Percentiles rank a stretch among this genome's conserved stretches.
Evolutionary conservation across 1,140 invertebrate species (phyloP).

Genomic region (Zaprionus nigranus): DNA sequence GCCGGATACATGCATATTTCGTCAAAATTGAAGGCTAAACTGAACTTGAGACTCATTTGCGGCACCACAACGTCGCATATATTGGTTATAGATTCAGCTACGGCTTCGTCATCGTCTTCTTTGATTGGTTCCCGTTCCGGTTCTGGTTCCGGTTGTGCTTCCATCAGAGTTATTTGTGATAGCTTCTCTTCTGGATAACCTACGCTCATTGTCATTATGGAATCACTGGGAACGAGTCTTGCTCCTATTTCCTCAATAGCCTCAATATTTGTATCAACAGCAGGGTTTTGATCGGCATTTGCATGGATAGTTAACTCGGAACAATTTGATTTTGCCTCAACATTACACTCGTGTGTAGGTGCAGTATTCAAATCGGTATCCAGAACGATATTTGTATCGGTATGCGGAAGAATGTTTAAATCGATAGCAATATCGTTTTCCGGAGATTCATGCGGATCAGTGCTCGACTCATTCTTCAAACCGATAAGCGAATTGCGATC

Average conservation of each 20-base stretch:
- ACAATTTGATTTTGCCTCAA: too few species aligned
- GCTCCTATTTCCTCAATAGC: too few species aligned
- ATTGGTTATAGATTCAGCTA: neutral
- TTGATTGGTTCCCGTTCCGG: too few species aligned
- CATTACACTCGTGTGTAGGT: too few species aligned
- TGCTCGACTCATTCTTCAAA: neutral
- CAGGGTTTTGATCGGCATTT: too few species aligned
- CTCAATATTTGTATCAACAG: too few species aligned
- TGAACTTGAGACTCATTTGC: constrained; percentile 33
- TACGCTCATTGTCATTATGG: too few species aligned
- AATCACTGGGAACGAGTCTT: too few species aligned
- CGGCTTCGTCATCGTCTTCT: neutral
- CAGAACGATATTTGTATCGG: neutral
- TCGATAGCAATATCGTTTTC: neutral
- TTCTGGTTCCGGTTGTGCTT: neutral
- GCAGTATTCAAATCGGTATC: neutral
- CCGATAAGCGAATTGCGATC: neutral
- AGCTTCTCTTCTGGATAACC: too few species aligned
- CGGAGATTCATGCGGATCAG: neutral
- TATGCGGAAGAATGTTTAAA: neutral
- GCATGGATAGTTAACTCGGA: too few species aligned
- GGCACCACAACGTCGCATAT: constrained; percentile 25
- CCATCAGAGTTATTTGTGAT: neutral
- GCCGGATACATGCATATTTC: neutral
- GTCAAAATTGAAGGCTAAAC: constrained; percentile 14